Evolutionary conservation across 2,113 vertebrate genomes (phyloP), one percentile per base, ranked within the genome.

Genomic region (Tachycineta bicolor): DNA sequence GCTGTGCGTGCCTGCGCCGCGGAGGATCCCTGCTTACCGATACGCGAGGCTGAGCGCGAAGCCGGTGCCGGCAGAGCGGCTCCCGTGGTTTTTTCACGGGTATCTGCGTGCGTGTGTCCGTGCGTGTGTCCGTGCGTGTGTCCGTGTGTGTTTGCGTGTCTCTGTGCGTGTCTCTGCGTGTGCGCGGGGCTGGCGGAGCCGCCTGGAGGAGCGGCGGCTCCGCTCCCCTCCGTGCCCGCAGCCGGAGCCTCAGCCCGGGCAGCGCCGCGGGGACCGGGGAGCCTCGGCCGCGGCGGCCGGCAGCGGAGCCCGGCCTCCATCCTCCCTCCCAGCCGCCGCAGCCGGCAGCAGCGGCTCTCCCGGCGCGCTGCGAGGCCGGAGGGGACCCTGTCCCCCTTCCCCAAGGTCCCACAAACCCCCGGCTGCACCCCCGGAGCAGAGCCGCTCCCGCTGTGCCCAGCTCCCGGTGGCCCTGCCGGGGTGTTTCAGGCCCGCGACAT

Each of bases 391-490:
- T 39, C 3, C 18, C 28, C 13, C 7, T 8, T 91, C 12, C n/a
- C 46, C 44, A 13, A 33, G 31, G 8, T 4, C 5, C 29, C 37
- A 41, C 14, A 10, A 5, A 23, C 11, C 70, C 50, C 8, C 23
- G 49, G 23, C 79, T 55, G 63, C 59, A 10, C 21, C 46, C 47
- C 25, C 39, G 15, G 25, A n/a, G 34, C 16, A 12, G 20, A 90
- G 79, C 74, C 28, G 53, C 64, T 91, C 52, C 46, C 19, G 69
- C 82, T 33, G 82, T 50, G 24, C 49, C 78, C 49, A 5, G 50
- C 39, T 94, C 86, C 78, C 82, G 22, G 89, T 71, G 86, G 91
- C 91, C 93, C 91, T 79, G 41, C 49, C 23, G 17, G 74, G 67
- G 12, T 31, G 41, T n/a, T 64, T 80, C 80, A 64, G 86, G 76